Percentiles rank a stretch among this genome's conserved stretches.
Evolutionary conservation across 2,888 invertebrate genomes (phyloP).

Genomic region (Callimorpha dominula): DNA sequence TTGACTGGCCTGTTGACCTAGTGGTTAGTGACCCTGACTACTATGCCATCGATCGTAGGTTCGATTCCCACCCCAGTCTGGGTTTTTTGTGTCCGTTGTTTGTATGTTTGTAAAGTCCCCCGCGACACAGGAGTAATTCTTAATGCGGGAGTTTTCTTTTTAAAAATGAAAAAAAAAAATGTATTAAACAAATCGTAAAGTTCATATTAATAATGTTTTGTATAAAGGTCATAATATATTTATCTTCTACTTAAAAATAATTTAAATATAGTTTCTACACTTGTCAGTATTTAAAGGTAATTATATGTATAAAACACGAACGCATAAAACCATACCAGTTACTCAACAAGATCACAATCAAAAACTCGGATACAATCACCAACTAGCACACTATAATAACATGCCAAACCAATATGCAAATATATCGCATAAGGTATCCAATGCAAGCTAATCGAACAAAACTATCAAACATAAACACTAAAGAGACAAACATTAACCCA

Average conservation of each 20-base stretch:
- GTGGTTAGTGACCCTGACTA: no score
- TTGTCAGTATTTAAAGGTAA: background rate
- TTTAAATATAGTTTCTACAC: background rate
- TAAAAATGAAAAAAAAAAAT: no score
- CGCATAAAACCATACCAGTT: conserved; percentile 2
- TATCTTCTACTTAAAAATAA: background rate
- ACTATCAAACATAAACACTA: conserved; percentile 21
- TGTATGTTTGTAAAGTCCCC: no score
- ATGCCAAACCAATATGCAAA: conserved; percentile 34
- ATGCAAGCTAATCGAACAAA: conserved; percentile 21
- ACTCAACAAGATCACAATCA: conserved; percentile 16
- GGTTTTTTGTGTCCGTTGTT: no score
- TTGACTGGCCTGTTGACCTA: no score
- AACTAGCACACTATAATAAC: conserved; percentile 30
- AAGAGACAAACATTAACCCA: conserved; percentile 46
- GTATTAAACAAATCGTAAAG: no score
- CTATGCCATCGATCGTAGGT: no score
- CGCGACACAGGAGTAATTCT: no score
- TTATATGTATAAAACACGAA: background rate
- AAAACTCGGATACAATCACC: conserved; percentile 23
- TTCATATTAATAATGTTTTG: no score
- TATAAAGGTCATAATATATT: no score
- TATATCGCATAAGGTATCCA: conserved; percentile 24
- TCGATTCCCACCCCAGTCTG: no score
- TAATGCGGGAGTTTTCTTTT: no score